These are phyloP conservation scores for Drosophila leonis DNA, from an alignment of 2,888 invertebrate genomes.

Conservation along the genomic window DNA sequence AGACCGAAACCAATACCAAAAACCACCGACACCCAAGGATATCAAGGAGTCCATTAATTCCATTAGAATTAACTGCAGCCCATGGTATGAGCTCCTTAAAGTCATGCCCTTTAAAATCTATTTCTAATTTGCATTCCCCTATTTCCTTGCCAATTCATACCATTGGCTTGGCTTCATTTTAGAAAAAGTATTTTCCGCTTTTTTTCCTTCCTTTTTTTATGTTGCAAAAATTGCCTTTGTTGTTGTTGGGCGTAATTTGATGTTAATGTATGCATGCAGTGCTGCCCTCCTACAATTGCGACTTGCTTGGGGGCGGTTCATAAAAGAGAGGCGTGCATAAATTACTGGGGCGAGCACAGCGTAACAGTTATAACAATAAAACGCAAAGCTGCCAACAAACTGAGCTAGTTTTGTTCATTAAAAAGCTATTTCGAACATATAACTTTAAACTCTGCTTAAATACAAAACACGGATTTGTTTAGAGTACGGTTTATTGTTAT, in stretches of 20 bases:
- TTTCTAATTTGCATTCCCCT: slow-evolving; percentile 37
- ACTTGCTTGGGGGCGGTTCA: not conserved
- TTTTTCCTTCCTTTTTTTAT: slow-evolving; percentile 1
- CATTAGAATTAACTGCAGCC: slow-evolving; percentile 24
- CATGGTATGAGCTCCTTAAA: slow-evolving; percentile 18
- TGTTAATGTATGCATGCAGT: slow-evolving; percentile 73
- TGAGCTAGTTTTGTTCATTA: slow-evolving; percentile 56
- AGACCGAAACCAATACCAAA: slow-evolving; percentile 28
- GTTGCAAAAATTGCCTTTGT: slow-evolving; percentile 19
- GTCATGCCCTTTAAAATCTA: slow-evolving; percentile 18
- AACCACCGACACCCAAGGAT: slow-evolving; percentile 7
- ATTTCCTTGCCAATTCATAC: slow-evolving; percentile 42
- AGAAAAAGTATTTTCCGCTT: slow-evolving; percentile 29
- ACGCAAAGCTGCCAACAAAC: slow-evolving; percentile 25
- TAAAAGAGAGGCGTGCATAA: slow-evolving; percentile 49
- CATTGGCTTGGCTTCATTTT: slow-evolving; percentile 13
- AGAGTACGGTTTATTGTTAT: not conserved
- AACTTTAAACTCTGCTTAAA: slow-evolving; percentile 30
- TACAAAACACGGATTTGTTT: slow-evolving; percentile 4
- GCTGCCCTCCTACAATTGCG: slow-evolving; percentile 8
- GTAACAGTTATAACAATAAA: slow-evolving; percentile 52
- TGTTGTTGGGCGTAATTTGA: slow-evolving; percentile 58
- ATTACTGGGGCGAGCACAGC: slow-evolving; percentile 46
- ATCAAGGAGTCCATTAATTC: slow-evolving; percentile 19
- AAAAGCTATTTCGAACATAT: slow-evolving; percentile 24